Percentiles rank a stretch among this genome's conserved stretches.
Conservation (phyloP, 1,140 invertebrate genomes). For the Eupristina koningsbergeri region DNA sequence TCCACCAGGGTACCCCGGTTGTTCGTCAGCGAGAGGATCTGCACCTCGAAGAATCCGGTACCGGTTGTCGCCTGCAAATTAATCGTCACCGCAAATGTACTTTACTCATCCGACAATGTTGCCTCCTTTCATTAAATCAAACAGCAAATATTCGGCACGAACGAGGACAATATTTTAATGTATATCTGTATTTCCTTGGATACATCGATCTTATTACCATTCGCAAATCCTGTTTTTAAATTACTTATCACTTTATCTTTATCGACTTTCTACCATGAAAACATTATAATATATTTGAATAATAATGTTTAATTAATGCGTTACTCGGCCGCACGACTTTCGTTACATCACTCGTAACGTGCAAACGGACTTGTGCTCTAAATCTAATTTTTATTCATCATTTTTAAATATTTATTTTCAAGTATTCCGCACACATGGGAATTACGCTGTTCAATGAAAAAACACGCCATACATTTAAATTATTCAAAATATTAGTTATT, state of each 20-base stretch:
- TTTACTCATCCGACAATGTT: neutral
- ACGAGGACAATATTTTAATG: too few relatives aligned
- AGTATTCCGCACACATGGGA: neutral
- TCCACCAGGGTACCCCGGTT: conserved; percentile 84
- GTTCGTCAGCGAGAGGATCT: conserved; percentile 91
- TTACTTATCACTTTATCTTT: neutral
- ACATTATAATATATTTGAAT: neutral
- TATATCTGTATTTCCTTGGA: neutral
- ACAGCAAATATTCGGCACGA: neutral
- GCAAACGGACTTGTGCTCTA: neutral
- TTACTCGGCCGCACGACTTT: neutral
- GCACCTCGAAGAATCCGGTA: conserved; percentile 92
- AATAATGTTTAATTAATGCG: neutral
- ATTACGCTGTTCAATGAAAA: neutral
- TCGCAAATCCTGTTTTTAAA: neutral
- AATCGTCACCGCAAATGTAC: neutral
- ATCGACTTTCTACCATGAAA: neutral
- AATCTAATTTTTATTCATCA: neutral
- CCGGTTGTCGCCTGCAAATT: conserved; percentile 78
- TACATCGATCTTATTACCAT: neutral
- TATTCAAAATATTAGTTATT: neutral
- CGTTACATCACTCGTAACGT: neutral
- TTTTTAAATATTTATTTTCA: neutral
- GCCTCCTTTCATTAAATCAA: neutral
- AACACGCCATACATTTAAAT: neutral